These are phyloP conservation scores for Pelmatolapia mariae DNA, from an alignment of 2,113 vertebrate genomes.

Conservation along the genomic window DNA sequence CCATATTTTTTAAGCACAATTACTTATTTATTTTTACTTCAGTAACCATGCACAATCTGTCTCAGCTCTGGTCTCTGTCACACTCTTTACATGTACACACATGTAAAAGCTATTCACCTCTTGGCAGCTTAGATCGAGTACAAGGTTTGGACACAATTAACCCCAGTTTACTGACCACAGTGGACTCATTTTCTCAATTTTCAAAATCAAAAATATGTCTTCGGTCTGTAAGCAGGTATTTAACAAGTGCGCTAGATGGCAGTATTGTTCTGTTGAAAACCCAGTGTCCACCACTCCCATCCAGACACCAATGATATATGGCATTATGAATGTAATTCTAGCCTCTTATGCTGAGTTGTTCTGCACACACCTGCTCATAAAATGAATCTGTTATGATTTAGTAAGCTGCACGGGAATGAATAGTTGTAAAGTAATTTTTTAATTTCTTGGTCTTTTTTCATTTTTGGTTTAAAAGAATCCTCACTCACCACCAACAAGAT, in stretches of 20 bases:
- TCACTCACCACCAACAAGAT: neutral
- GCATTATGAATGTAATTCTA: neutral
- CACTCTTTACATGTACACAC: neutral
- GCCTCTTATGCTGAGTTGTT: neutral
- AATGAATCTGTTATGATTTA: neutral
- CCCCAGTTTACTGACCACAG: neutral
- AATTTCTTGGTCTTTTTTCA: neutral
- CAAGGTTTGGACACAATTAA: neutral
- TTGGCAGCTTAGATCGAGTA: neutral
- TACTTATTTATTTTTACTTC: neutral
- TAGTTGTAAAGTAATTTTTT: neutral
- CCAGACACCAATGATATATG: neutral
- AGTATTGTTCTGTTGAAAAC: constrained; percentile 40
- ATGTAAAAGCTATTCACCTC: neutral
- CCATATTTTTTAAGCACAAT: neutral
- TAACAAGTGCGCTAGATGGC: constrained; percentile 54
- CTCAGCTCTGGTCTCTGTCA: neutral
- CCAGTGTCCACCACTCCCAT: constrained; percentile 14
- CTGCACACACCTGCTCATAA: neutral
- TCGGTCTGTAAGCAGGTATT: neutral
- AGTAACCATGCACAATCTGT: neutral
- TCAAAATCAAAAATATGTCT: neutral
- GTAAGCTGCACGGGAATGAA: neutral
- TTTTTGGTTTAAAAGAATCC: neutral
- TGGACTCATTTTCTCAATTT: neutral